Evolutionary conservation across 2,888 invertebrate genomes (phyloP), one percentile per base, ranked within the genome.

Genomic region (Acleris sparsana): DNA sequence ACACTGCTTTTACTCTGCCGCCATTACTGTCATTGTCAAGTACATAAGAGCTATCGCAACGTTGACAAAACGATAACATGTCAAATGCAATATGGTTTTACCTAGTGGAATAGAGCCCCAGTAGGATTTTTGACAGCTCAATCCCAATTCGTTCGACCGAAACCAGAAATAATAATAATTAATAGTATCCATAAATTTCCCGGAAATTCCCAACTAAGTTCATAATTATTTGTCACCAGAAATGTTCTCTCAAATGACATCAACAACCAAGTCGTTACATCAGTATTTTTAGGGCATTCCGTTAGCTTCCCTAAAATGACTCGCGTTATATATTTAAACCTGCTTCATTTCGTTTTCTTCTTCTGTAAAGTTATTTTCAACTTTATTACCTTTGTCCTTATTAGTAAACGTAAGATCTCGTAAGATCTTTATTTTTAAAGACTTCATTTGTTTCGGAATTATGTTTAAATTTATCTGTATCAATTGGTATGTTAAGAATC

Each of bases 171-270:
- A 52, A 53, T 55, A 43, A 17, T 20, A 65, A 64, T 56, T 60
- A 56, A 68, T 43, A 63, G 29, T 52, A 16, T 48, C 46, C 46
- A 61, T 68, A 61, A 68, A 68, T 68, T 63, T 48, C 51, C 16
- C 22, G 33, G n/a, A 46, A 48, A 56, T 58, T 46, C 59, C 44
- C 48, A 62, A 25, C 53, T 18, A 52, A 17, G 58, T 56, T 52
- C 55, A 63, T 63, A 62, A 57, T 46, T 63, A 68, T 69, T 69
- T 55, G 59, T 60, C 69, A 58, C 68, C 68, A 61, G 66, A 70
- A 67, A 71, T 62, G 61, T 66, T 62, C 48, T 57, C 53, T 46
- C 18, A 56, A 61, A 66, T 66, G 66, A 66, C 61, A 66, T 53
- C 61, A 62, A 62, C 66, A 48, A 57, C 57, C 57, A 57, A 46